Conservation (phyloP, 1,140 invertebrate genomes). For the Macrostomum lignano region DNA sequence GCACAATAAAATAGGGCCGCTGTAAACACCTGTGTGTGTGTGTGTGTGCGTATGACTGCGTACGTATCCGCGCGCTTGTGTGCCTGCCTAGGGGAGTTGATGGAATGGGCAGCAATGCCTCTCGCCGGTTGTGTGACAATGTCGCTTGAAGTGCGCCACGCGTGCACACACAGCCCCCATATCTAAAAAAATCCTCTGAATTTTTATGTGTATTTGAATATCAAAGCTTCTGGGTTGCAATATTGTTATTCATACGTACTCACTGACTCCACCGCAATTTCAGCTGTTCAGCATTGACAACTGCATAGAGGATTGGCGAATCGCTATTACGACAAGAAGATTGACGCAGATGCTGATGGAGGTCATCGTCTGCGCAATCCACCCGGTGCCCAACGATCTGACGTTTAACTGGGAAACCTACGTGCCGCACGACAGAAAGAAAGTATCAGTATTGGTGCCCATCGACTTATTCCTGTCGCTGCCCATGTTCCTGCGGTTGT, state of each 20-base stretch:
- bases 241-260: not conserved
- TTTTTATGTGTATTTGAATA: not conserved
- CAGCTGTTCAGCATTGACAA: conserved; percentile 98
- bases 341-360: conserved; percentile 70
- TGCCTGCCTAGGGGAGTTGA: no score
- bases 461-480: conserved; percentile 60
- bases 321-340: conserved; percentile 89
- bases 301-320: conserved; percentile 97
- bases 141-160: not conserved
- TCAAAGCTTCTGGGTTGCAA: not conserved
- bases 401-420: conserved; percentile 52
- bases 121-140: not conserved
- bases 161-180: not conserved
- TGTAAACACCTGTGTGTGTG: no score
- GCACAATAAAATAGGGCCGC: no score
- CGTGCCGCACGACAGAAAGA: not conserved
- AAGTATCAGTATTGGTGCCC: not conserved
- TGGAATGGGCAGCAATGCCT: no score
- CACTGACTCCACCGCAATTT: conserved; percentile 12
- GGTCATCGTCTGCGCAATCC: conserved; percentile 69
- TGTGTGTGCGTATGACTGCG: no score
- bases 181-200: not conserved
- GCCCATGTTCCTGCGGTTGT: conserved; percentile 85
- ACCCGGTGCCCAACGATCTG: conserved; percentile 82
- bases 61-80: no score